Base-by-base conservation (phyloP, 1,140 invertebrate genomes). In the Callitettix versicolor region DNA sequence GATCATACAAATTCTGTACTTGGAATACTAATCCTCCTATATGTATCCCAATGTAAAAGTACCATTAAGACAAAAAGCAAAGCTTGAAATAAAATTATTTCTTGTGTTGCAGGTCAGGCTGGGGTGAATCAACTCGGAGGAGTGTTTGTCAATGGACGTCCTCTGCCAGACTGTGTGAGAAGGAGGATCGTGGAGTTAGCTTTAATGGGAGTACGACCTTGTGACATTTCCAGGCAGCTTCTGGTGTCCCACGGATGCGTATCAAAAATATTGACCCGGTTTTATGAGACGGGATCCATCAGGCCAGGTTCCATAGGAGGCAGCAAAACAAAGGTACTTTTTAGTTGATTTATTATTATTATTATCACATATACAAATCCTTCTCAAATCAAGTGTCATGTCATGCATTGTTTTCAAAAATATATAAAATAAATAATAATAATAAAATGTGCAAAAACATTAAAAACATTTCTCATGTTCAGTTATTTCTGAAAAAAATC, bases 251-350 rank as follows among this genome's bases (percentile, higher is more conserved):
- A 98, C 68, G 95, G 95, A 59, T 85, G 84, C 65, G 91, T 95
- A n/a, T 95, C 91, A 11, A 98, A 98, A 76, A 98, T 98, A 59
- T 77, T 99, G 11, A 96, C 93, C 2, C 78, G 95, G 56, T 98
- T 95, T 74, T 96, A 95, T 66, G 90, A 95, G 72, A 95, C 91
- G 6, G 91, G 90, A 1, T 92, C 88, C 42, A 93, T 95, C 52
- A 77, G 89, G 63, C 91, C 91, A 1, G 91, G 90, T 18, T 90
- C 88, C 20, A 92, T 94, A 60, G 88, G 88, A 17, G 88, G 88
- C 36, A 88, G 84, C 62, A 92, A 91, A 70, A 90, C 88, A n/a
- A 91, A 91, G 81, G 88, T 91, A 68, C 73, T 71, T 66, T n/a
- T 18, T 15, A 18, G 7, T 7, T 18, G 41, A 9, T 36, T n/a